Base-by-base conservation (phyloP, 1,140 invertebrate genomes). In the Saccostrea glomerata region DNA sequence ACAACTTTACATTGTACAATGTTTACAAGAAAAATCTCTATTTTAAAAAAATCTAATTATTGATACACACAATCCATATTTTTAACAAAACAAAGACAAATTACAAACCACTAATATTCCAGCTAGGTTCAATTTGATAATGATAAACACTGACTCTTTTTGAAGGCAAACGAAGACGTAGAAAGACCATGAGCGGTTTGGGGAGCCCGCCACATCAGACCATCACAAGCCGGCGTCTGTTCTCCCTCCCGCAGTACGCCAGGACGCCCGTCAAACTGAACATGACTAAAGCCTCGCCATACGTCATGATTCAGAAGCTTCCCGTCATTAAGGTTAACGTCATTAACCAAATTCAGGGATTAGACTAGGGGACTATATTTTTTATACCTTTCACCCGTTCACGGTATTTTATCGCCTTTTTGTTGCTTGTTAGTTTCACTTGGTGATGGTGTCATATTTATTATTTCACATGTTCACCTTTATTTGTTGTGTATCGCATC, bases 241-340 rank as follows among this genome's bases (percentile, higher is more conserved):
- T 84, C 47, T 84, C 77, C 15, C 58, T 66, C 25, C 77, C 77
- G 25, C 84, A 87, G 86, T 89, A 85, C 70, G 84, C 89, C 30
- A 66, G 86, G 54, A 86, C 56, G 63, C 86, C 89, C 54, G 86
- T 89, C 56, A 89, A 89, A 89, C 86, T 89, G 82, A 86, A 89
- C 58, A 84, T 89, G 25, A 89, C 89, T 54, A 89, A 89, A 87
- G 89, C 89, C 17, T 87, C 86, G 25, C 86, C 86, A 36, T 87
- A 84, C 84, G 86, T 84, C 30, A 66, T 84, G 86, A 58, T 84
- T 84, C 86, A 87, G 47, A 89, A 89, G 84, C 89, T 89, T 63
- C 89, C 89, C 73, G 89, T 87, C 58, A 89, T 89, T 66, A 89
- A 89, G 89, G 89, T 89, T 85, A 86, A 89, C 87, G 85, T 89